phyloP scores from a whole-genome alignment of 2,113 vertebrate genomes.

The Porphyrio hochstetteri region DNA sequence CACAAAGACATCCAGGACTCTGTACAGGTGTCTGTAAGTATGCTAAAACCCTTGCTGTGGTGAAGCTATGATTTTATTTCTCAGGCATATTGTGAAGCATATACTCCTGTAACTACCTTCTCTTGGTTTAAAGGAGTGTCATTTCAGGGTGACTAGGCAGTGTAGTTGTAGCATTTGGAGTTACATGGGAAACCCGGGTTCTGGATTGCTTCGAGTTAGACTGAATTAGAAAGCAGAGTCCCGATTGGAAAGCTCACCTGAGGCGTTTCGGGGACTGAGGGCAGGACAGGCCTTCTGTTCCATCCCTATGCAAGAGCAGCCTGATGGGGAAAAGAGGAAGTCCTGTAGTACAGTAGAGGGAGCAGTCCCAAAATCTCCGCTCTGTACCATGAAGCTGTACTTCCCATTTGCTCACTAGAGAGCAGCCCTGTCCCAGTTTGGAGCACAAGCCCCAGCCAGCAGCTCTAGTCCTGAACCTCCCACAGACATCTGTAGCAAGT shows the following conservation, averaged over 20 bases:
- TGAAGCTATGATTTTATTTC: background rate
- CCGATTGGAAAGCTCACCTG: background rate
- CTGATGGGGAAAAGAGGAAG: background rate
- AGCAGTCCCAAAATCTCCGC: background rate
- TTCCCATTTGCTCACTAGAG: background rate
- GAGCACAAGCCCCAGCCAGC: background rate
- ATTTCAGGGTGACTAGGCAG: background rate
- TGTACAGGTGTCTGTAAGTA: conserved; percentile 88
- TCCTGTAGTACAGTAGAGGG: background rate
- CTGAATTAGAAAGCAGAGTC: background rate
- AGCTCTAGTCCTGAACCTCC: background rate
- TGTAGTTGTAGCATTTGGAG: background rate
- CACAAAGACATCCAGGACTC: conserved; percentile 93
- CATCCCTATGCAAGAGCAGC: fast-evolving
- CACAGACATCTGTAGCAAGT: fast-evolving
- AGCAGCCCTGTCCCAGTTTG: background rate
- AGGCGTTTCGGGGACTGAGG: background rate
- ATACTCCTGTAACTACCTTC: background rate
- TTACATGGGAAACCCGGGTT: background rate
- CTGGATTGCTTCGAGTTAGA: background rate
- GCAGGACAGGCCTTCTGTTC: background rate
- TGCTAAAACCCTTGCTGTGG: background rate
- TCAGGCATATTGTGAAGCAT: background rate
- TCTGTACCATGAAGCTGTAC: background rate
- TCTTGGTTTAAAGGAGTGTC: background rate